A percentile compares a stretch with the other conserved stretches of the same genome.
These are phyloP conservation scores for Coptodon bakossiorum DNA, from an alignment of 2,113 vertebrate species.

Conservation along the genomic window DNA sequence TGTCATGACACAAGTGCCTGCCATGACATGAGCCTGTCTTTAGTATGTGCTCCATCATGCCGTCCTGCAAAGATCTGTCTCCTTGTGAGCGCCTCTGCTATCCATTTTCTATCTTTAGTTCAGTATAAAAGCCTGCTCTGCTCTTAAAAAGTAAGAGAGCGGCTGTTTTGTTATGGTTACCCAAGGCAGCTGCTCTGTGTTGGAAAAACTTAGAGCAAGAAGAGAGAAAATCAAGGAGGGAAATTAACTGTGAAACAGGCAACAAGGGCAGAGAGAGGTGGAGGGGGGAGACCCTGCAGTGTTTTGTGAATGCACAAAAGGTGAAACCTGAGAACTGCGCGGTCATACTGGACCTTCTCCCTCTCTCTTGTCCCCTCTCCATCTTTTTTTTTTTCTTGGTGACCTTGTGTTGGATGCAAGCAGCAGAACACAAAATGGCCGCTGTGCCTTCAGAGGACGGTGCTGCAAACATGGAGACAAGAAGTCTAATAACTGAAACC, in stretches of 20 bases:
- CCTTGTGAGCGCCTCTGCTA: neutral
- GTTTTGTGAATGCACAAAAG: neutral
- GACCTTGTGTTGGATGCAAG: conserved; percentile 13
- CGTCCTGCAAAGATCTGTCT: neutral
- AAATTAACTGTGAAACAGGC: neutral
- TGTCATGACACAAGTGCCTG: neutral
- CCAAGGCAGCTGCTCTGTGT: neutral
- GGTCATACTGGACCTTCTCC: neutral
- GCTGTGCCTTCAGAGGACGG: neutral
- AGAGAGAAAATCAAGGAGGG: neutral
- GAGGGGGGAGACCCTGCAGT: neutral
- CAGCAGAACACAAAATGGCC: conserved; percentile 23
- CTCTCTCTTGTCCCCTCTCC: neutral
- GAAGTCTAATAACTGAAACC: neutral
- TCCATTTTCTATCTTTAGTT: neutral
- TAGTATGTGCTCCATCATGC: neutral
- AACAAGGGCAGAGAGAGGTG: neutral
- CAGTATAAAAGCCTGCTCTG: neutral
- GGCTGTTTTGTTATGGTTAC: conserved; percentile 21
- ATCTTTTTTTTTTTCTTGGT: neutral
- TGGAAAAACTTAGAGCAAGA: neutral
- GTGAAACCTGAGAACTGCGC: neutral
- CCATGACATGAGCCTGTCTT: neutral
- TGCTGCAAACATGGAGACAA: neutral
- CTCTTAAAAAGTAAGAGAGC: neutral